Evolutionary conservation across 2,797 vertebrate genomes (phyloP), one percentile per base, ranked within the genome.

Genomic region (Enteromius fasciolatus): DNA sequence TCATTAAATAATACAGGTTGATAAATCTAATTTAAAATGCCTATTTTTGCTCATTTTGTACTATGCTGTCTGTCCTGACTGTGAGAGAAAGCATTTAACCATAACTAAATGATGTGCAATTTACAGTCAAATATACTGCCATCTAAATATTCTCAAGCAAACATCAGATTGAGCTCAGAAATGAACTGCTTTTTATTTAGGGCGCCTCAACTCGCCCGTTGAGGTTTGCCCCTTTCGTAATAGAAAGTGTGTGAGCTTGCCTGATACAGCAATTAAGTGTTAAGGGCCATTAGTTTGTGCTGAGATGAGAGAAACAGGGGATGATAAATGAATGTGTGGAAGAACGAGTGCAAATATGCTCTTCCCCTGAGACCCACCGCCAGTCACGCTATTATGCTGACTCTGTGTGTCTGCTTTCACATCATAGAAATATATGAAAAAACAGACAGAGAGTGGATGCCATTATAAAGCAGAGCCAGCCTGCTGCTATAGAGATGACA

Each of bases 311-410:
- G 11, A 85, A 84, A 80, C 73, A 46, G 36, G 50, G 18, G 66
- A 67, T 81, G 86, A 90, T 83, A 80, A 89, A 90, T 87, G 68
- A 82, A 66, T 83, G 75, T 59, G 80, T 74, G 70, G 57, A 66
- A 74, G 70, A 81, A 75, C 44, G 31, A 63, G 84, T 81, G 85
- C 87, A 79, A 87, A 91, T 87, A 80, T 80, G 81, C 68, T 73
- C 36, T 54, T 78, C 90, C 75, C 86, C 20, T 3, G 84, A 84
- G 87, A 88, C 87, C 74, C 82, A 73, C 74, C 82, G 70, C 15
- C 57, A 87, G 87, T 87, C 86, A 90, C 54, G 83, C 78, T 80
- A 86, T 77, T 85, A 70, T 66, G 73, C 82, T 84, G 85, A 88
- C 82, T 78, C 67, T 28, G 63, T 81, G 48, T 85, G 84, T 61